Base-by-base conservation (phyloP, 2,888 invertebrate genomes). In the Strigamia maritima region DNA sequence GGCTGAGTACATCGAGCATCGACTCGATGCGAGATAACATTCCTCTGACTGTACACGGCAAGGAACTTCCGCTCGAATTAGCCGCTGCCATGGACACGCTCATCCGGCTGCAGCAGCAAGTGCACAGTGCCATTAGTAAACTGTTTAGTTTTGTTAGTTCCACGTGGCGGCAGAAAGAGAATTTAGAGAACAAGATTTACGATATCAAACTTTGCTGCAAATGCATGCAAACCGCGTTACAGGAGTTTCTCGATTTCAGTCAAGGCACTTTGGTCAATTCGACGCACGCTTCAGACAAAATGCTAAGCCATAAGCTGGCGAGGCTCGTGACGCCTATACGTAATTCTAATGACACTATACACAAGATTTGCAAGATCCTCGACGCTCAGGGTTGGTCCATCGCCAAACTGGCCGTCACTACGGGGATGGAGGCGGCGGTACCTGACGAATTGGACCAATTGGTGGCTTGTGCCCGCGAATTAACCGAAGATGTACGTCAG, bases 231-330 rank as follows among this genome's bases (percentile, higher is more conserved):
- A 92, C 93, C 3, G 92, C 94, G 0, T 87, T 96, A 40, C 93
- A 94, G 85, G 95, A 96, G 87, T 90, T 96, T 80, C 91, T 94
- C 0, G 93, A 95, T 82, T 97, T 97, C 85, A 92, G 93, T 0
- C 94, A 94, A 86, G 94, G 95, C 44, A 92, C 94, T 31, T 87
- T 95, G 80, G 95, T 94, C 49, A 95, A 95, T 86, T 94, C 95
- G 8, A 90, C 91, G 65, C 84, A 84, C 80, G 82, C 85, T n/a
- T 84, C 83, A 19, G 94, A 94, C 86, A 93, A 93, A 88, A 92
- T 89, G 83, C 87, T 93, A 84, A 91, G 90, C 81, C 88, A 89
- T 83, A 94, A 93, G 86, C 88, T 95, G 84, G 89, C 91, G 44
- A 93, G 93, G 10, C 87, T 94, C 83, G 92, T 94, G 38, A 91